Evolutionary conservation across 1,140 invertebrate genomes (phyloP).

Genomic region (Latrodectus geometricus): DNA sequence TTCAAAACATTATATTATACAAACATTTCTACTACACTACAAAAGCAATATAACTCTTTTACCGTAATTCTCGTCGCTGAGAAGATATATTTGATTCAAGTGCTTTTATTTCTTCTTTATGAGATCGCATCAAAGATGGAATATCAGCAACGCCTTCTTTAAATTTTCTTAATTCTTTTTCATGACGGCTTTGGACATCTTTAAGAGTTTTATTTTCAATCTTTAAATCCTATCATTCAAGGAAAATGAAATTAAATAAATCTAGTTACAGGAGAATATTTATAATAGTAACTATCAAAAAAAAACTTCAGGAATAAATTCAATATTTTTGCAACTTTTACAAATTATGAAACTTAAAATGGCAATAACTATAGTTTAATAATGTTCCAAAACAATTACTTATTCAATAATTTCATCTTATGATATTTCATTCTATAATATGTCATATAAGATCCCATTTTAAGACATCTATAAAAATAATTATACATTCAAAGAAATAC

Average conservation of each 20-base stretch:
- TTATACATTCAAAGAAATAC: too few relatives aligned
- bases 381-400: too few relatives aligned
- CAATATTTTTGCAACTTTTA: too few relatives aligned
- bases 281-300: too few relatives aligned
- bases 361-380: too few relatives aligned
- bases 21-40: background rate
- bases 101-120: constrained; percentile 42
- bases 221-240: background rate
- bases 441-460: too few relatives aligned
- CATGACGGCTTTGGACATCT: constrained; percentile 33
- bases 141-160: constrained; percentile 38
- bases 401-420: too few relatives aligned
- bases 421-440: too few relatives aligned
- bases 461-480: too few relatives aligned
- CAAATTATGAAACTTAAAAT: too few relatives aligned
- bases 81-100: background rate
- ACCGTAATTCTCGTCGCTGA: constrained; percentile 21
- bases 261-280: background rate
- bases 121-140: constrained; percentile 18
- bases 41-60: background rate
- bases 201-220: constrained; percentile 36
- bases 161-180: constrained; percentile 43
- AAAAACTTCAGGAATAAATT: too few relatives aligned
- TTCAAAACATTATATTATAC: background rate
- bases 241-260: background rate